phyloP scores from a whole-genome alignment of 2,113 vertebrate species.

The Cettia cetti region DNA sequence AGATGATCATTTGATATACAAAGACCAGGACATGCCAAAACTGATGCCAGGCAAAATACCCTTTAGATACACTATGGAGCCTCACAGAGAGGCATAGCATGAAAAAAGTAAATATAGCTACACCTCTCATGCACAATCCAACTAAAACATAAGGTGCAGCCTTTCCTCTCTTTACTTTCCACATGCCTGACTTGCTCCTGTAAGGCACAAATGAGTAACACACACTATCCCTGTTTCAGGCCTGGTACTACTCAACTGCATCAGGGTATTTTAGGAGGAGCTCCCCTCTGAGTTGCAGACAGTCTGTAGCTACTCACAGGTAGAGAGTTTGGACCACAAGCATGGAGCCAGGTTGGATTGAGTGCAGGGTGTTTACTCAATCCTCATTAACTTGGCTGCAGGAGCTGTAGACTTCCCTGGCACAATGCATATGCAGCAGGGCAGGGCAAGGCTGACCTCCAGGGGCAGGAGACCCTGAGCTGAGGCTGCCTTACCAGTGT shows the following conservation, averaged over 20 bases:
- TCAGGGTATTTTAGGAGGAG: neutral
- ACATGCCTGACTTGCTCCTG: neutral
- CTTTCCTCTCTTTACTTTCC: neutral
- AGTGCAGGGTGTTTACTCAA: neutral
- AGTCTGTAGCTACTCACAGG: neutral
- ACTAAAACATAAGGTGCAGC: neutral
- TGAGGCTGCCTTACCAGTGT: neutral
- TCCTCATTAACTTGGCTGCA: accelerated
- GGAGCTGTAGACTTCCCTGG: neutral
- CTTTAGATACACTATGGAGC: neutral
- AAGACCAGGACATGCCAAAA: neutral
- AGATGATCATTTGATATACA: neutral
- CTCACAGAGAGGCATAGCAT: neutral
- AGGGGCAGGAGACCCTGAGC: neutral
- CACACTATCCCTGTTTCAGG: neutral
- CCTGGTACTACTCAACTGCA: accelerated
- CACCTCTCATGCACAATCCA: neutral
- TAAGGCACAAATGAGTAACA: neutral
- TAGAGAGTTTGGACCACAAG: neutral
- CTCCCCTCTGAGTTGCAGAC: neutral
- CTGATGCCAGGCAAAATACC: neutral
- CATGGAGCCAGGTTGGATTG: accelerated
- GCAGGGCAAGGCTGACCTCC: neutral
- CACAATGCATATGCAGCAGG: neutral
- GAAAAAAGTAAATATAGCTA: neutral